A percentile compares a stretch with the other conserved stretches of the same genome.
phyloP scores from a whole-genome alignment of 1,140 invertebrate species.

The Oryctes rhinoceros region DNA sequence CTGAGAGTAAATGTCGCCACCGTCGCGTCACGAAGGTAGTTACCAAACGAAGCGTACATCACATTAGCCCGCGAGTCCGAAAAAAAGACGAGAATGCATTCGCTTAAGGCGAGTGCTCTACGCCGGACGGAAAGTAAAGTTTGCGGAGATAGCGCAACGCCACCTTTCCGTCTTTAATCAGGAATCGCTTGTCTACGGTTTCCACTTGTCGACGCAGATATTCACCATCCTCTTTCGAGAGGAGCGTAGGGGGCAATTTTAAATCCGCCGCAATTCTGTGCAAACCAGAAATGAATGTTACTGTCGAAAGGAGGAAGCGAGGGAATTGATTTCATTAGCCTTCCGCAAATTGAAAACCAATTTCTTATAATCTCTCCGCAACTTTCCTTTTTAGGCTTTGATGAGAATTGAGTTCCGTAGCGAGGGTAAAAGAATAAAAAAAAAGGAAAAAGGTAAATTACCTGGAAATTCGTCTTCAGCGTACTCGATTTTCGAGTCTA shows the following conservation, averaged over 20 bases:
- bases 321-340: conserved; percentile 15
- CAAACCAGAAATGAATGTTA: not conserved
- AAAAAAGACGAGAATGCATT: too few species aligned
- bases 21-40: too few species aligned
- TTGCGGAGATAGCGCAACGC: not conserved
- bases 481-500: not conserved
- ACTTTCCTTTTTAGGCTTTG: not conserved
- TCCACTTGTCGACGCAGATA: too few species aligned
- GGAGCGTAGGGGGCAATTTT: too few species aligned
- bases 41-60: too few species aligned
- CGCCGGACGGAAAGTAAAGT: too few species aligned
- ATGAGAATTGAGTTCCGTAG: conserved; percentile 10
- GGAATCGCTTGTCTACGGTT: not conserved
- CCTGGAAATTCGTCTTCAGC: not conserved
- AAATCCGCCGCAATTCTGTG: not conserved
- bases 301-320: not conserved
- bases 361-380: conserved; percentile 1
- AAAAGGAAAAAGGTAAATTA: conserved; percentile 10
- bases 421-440: not conserved
- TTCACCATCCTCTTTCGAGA: too few species aligned
- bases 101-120: too few species aligned
- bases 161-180: not conserved
- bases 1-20: too few species aligned
- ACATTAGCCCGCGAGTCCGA: too few species aligned
- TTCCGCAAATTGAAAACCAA: conserved; percentile 35